These are phyloP conservation scores for Pteruthius melanotis DNA, from an alignment of 2,113 vertebrate genomes.

Conservation along the genomic window DNA sequence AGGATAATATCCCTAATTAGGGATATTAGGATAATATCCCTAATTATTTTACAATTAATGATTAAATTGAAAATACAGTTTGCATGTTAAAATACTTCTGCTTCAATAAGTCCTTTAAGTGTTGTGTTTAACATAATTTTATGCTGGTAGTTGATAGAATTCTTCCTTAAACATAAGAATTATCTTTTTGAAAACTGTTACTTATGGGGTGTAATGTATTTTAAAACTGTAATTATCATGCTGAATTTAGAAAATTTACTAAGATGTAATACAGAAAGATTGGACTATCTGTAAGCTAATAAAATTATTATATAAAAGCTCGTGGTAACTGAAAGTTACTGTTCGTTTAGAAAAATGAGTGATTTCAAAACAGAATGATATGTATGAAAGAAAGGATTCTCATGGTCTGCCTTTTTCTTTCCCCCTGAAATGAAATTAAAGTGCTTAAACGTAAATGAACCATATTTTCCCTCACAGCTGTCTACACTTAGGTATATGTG, in stretches of 20 bases:
- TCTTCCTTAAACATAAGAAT: background rate
- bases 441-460: conserved; percentile 30
- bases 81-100: background rate
- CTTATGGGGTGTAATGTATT: background rate
- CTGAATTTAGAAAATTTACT: background rate
- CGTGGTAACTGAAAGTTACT: background rate
- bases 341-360: background rate
- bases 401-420: background rate
- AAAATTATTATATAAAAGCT: background rate
- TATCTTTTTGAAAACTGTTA: background rate
- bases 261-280: background rate
- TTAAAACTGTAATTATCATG: background rate
- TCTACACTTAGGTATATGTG: background rate
- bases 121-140: background rate
- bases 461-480: conserved; percentile 1
- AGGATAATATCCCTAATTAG: background rate
- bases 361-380: conserved; percentile 18
- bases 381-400: background rate
- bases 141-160: background rate
- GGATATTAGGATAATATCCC: too few relatives aligned
- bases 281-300: background rate
- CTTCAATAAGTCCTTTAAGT: background rate
- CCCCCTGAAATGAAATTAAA: background rate
- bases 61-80: background rate
- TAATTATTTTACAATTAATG: background rate